Base-by-base conservation (phyloP, 2,113 vertebrate genomes). In the Ramphastos sulfuratus region DNA sequence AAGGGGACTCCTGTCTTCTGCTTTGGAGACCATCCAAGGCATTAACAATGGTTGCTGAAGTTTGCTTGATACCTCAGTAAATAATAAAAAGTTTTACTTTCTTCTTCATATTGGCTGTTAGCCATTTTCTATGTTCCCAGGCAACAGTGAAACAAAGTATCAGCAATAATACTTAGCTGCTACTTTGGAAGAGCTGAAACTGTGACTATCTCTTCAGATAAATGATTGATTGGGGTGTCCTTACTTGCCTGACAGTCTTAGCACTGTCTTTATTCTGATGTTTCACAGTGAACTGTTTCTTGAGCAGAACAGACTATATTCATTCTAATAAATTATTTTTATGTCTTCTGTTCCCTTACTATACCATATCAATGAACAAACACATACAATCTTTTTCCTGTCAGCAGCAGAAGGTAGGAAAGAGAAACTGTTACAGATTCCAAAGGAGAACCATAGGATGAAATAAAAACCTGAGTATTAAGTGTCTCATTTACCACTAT, bases 41-140 rank as follows among this genome's bases (percentile, higher is more conserved):
- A 87, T 92, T 92, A 96, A 92, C 71, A 79, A 59, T 28, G 59
- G 65, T 59, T 92, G 74, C 86, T 59, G 35, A 94, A 81, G 77
- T 91, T 95, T 90, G 18, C 67, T 85, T 90, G 92, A 93, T 87
- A 91, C 71, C 71, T 89, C 81, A 70, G 81, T 75, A 93, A 93
- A 94, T 89, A 87, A 95, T 92, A 5, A 5, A 9, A 20, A 69
- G 63, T 76, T 95, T 92, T 89, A 91, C 50, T 46, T 93, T 82
- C 84, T 91, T 50, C 78, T 91, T 85, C 64, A 24, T 37, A 35
- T 42, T 87, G 84, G 84, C 89, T 94, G 74, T 60, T 84, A 91
- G 91, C 82, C 92, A 82, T 18, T 0, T 13, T 74, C 50, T 65
- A 1, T 50, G 44, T 6, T 95, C 79, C 71, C 90, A 94, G 72